Evolutionary conservation across 2,888 invertebrate genomes (phyloP).

Genomic region (Nephrotoma appendiculata): DNA sequence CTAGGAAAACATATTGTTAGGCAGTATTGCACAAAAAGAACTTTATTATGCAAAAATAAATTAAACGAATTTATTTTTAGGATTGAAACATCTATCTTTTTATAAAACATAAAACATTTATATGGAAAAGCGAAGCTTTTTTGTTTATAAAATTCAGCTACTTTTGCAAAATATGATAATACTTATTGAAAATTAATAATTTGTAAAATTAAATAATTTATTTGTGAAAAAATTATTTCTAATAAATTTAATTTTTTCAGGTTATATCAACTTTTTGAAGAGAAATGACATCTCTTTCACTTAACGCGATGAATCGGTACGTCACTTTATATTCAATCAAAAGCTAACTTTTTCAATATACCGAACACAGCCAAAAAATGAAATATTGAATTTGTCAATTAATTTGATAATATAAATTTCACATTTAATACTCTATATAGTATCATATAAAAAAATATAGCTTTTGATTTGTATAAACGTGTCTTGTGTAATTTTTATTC

Average conservation of each 20-base stretch:
- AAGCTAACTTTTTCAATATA: not conserved
- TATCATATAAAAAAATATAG: not conserved
- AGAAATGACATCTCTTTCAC: constrained; percentile 15
- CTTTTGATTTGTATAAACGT: not conserved
- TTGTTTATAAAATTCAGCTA: too few species aligned
- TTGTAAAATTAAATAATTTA: not conserved
- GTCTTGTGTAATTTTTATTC: not conserved
- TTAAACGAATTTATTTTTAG: too few species aligned
- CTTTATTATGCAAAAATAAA: too few species aligned
- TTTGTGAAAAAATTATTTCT: constrained; percentile 8
- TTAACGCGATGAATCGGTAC: constrained; percentile 18
- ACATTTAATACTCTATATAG: too few species aligned
- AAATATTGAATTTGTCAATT: too few species aligned
- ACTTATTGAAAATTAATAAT: not conserved
- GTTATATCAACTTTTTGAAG: constrained; percentile 16
- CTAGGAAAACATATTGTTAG: too few species aligned
- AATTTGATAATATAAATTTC: too few species aligned
- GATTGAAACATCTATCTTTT: too few species aligned
- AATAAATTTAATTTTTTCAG: constrained; percentile 16
- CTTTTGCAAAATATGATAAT: not conserved
- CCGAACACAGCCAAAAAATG: not conserved
- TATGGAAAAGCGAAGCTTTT: too few species aligned
- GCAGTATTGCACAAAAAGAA: too few species aligned
- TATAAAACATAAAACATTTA: too few species aligned
- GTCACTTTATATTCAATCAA: constrained; percentile 12